Evolutionary conservation across 1,140 invertebrate genomes (phyloP).

Genomic region (Drosophila nannoptera): DNA sequence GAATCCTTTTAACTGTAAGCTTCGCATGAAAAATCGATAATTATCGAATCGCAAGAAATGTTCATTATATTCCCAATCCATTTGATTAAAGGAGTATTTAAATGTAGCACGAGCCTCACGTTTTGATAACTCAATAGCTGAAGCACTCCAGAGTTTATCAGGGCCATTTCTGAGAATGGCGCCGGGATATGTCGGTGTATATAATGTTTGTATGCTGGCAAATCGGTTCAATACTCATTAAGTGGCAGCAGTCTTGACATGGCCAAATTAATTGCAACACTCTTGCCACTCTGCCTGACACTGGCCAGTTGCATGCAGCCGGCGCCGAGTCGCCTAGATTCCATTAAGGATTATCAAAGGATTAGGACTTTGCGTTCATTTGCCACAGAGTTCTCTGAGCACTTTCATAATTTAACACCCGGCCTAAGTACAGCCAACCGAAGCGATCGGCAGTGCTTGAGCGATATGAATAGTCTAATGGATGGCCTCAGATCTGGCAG

Average conservation of each 20-base stretch:
- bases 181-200: no score
- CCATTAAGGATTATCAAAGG: not conserved
- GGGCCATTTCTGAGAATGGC: no score
- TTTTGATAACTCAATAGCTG: no score
- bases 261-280: constrained; percentile 12
- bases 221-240: constrained; percentile 1
- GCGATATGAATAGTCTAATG: not conserved
- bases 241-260: constrained; percentile 1
- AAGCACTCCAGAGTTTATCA: no score
- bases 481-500: not conserved
- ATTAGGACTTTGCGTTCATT: constrained; percentile 12
- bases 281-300: constrained; percentile 9
- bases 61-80: no score
- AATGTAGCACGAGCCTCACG: no score
- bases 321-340: not conserved
- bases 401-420: constrained; percentile 5
- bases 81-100: no score
- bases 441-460: constrained; percentile 11
- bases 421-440: not conserved
- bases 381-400: constrained; percentile 1
- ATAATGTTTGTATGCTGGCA: no score
- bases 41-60: no score
- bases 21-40: no score
- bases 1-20: no score
- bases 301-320: not conserved